These are phyloP conservation scores for Microplitis manilae DNA, from an alignment of 2,888 invertebrate genomes.

Conservation along the genomic window DNA sequence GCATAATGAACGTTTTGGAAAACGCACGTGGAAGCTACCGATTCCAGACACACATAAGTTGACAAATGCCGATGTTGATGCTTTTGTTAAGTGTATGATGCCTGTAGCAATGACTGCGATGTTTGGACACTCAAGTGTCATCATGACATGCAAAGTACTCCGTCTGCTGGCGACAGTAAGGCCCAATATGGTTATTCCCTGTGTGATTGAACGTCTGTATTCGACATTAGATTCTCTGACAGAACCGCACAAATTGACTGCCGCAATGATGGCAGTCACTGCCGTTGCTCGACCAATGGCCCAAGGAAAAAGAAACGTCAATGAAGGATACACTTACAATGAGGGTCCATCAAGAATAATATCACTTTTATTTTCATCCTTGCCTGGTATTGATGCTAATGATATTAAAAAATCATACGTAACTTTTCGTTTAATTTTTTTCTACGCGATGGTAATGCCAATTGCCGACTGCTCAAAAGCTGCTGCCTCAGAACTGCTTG, in stretches of 20 bases:
- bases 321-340: slow-evolving; percentile 73
- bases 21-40: slow-evolving; percentile 79
- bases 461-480: slow-evolving; percentile 89
- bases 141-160: slow-evolving; percentile 79
- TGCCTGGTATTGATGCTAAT: slow-evolving; percentile 94
- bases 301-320: slow-evolving; percentile 66
- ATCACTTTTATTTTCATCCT: slow-evolving; percentile 83
- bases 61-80: slow-evolving; percentile 85
- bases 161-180: slow-evolving; percentile 84
- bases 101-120: slow-evolving; percentile 85
- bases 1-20: slow-evolving; percentile 77
- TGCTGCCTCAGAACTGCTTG: slow-evolving; percentile 77
- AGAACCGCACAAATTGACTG: slow-evolving; percentile 88
- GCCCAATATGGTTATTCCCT: slow-evolving; percentile 87
- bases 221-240: slow-evolving; percentile 87
- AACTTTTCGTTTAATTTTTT: slow-evolving; percentile 85
- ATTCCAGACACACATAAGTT: slow-evolving; percentile 81
- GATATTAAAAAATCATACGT: slow-evolving; percentile 84
- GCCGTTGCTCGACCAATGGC: slow-evolving; percentile 80
- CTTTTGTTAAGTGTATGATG: slow-evolving; percentile 84
- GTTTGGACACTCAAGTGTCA: slow-evolving; percentile 80
- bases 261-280: slow-evolving; percentile 81
- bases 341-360: slow-evolving; percentile 88
- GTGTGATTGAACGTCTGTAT: slow-evolving; percentile 85
- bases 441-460: slow-evolving; percentile 85